Base-by-base conservation (phyloP, 1,140 invertebrate genomes). In the Drosophila micromelanica region DNA sequence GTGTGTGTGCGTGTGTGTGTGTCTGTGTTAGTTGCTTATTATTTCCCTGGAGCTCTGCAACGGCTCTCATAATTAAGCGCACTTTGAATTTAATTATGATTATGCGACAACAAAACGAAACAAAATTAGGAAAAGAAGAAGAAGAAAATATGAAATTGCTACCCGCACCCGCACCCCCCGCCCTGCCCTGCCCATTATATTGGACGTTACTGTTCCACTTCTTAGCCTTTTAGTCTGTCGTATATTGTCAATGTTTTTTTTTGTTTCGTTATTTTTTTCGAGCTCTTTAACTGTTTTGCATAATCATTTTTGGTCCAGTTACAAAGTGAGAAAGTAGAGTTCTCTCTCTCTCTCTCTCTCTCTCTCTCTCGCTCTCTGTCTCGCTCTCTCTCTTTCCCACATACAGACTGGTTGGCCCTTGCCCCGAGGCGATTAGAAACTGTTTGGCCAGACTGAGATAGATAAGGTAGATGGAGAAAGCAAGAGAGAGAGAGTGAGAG, bases 61-160 rank as follows among this genome's bases (percentile, higher is more conserved):
- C 42, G 64, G 65, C 40, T 43, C 51, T 63, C 65, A 63, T 70
- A 74, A 74, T 74, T 74, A 70, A 70, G 57, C 72, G 65, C 57
- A 74, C 57, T 74, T 69, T 57, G 51, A 62, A 70, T 70, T 70
- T 70, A 70, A 74, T 74, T 63, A 70, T 70, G 67, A 74, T 70
- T 62, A 57, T 62, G 67, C 23, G 49, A 62, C 51, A 23, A 13
- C 57, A 61, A 35, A 9, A 55, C 20, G 20, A 56, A 42, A 6
- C 46, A 17, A 15, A 15, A 32, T 0, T 3, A 27, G 4, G 4
- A 27, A 27, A 3, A 27, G 23, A 3, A 27, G 4, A 37, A 4
- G 4, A 12, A 37, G 4, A 3, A 11, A 11, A 37, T 11, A 38
- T 38, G 37, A n/a, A 54, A n/a, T 27, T 15, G 30, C n/a, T 15